phyloP scores from a whole-genome alignment of 1,140 invertebrate genomes.

The Drosophila novamexicana region DNA sequence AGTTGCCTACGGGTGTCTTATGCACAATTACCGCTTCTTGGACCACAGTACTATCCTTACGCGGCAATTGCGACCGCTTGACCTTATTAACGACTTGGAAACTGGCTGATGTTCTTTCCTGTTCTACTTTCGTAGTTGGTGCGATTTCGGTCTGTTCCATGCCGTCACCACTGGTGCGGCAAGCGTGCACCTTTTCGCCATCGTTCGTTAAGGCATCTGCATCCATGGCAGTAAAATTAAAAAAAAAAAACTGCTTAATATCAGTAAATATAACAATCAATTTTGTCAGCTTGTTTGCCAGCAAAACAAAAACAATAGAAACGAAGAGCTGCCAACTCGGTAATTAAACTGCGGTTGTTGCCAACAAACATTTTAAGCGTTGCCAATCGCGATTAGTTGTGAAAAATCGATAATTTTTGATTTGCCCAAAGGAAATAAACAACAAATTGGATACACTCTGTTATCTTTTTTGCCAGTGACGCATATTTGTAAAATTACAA shows the following conservation, averaged over 20 bases:
- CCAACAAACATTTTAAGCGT: not conserved
- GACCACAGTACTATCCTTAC: slow-evolving; percentile 57
- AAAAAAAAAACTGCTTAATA: not conserved
- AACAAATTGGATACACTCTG: slow-evolving; percentile 22
- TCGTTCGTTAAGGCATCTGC: slow-evolving; percentile 8
- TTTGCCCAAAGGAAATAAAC: slow-evolving; percentile 2
- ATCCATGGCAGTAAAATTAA: slow-evolving; percentile 43
- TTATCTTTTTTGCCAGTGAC: slow-evolving; percentile 9
- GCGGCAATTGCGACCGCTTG: slow-evolving; percentile 46
- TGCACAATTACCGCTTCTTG: slow-evolving; percentile 54
- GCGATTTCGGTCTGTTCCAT: slow-evolving; percentile 84
- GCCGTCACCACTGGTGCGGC: slow-evolving; percentile 86
- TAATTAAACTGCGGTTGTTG: not conserved
- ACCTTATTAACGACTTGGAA: slow-evolving; percentile 23
- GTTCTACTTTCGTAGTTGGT: slow-evolving; percentile 39
- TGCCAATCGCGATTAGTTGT: slow-evolving; percentile 12
- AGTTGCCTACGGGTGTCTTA: slow-evolving; percentile 26
- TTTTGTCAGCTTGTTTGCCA: slow-evolving; percentile 49
- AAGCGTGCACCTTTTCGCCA: slow-evolving; percentile 24
- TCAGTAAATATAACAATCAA: slow-evolving; percentile 6
- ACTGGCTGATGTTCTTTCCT: slow-evolving; percentile 18
- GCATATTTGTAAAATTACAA: slow-evolving; percentile 10
- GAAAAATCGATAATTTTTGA: slow-evolving; percentile 39
- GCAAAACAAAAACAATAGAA: slow-evolving; percentile 63
- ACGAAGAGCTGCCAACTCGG: slow-evolving; percentile 38